A percentile compares a stretch with the other conserved stretches of the same genome.
phyloP scores from a whole-genome alignment of 2,797 vertebrate genomes.

The Peromyscus attwateri region DNA sequence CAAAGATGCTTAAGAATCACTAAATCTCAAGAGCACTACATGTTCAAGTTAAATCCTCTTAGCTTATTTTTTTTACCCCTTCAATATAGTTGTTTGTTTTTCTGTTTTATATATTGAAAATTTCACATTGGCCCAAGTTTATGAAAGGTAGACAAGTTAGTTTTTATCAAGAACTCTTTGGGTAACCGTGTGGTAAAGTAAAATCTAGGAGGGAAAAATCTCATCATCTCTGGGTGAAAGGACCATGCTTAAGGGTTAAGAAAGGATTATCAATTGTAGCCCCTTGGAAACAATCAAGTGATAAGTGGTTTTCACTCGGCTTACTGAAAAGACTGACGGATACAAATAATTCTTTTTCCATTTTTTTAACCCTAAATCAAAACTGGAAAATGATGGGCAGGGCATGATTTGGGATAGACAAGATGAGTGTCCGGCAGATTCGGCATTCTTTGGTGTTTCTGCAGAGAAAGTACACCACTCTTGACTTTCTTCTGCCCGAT shows the following conservation, averaged over 20 bases:
- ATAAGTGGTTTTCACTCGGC: background rate
- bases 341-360: background rate
- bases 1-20: background rate
- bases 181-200: background rate
- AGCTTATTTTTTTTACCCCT: background rate
- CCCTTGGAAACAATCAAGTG: background rate
- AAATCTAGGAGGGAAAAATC: background rate
- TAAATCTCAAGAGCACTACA: background rate
- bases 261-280: background rate
- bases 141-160: background rate
- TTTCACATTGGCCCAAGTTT: background rate
- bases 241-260: background rate
- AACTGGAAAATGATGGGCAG: background rate
- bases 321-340: background rate
- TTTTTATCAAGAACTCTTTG: background rate
- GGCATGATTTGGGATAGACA: background rate
- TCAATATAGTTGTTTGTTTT: background rate
- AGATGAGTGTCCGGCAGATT: background rate
- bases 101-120: background rate
- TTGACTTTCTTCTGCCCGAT: background rate
- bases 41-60: background rate
- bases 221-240: background rate
- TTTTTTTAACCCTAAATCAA: background rate
- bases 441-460: background rate
- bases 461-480: background rate